phyloP scores from a whole-genome alignment of 2,113 vertebrate genomes.

The Ameiurus melas region DNA sequence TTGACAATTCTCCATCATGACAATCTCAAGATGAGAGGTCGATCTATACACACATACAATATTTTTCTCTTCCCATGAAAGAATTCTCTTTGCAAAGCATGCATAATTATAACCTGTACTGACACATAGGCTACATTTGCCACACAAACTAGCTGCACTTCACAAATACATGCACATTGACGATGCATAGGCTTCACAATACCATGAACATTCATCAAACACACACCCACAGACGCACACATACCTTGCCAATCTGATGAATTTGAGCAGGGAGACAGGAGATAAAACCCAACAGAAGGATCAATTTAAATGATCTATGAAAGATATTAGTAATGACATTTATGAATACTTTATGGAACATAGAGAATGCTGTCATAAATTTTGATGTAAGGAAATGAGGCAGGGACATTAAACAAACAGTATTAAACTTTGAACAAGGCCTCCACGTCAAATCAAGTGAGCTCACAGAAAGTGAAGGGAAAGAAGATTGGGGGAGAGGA shows the following conservation, averaged over 20 bases:
- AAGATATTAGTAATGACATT: slow-evolving; percentile 83
- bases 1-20: background rate
- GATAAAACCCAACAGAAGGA: slow-evolving; percentile 75
- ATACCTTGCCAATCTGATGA: slow-evolving; percentile 57
- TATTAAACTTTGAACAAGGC: slow-evolving; percentile 77
- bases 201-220: slow-evolving; percentile 5
- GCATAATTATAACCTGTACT: background rate
- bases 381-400: slow-evolving; percentile 80
- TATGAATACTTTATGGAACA: slow-evolving; percentile 82
- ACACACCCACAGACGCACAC: slow-evolving; percentile 28
- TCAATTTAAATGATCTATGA: slow-evolving; percentile 82
- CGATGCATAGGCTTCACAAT: background rate
- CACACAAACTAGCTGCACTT: background rate
- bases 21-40: background rate
- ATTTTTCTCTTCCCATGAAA: background rate
- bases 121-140: no score
- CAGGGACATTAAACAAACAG: slow-evolving; percentile 82
- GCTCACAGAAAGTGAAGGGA: slow-evolving; percentile 57
- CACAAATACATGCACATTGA: background rate
- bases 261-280: slow-evolving; percentile 60
- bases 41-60: background rate
- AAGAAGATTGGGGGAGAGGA: background rate
- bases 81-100: background rate
- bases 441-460: slow-evolving; percentile 65
- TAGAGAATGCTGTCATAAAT: slow-evolving; percentile 79